These are phyloP conservation scores for Clarias magur DNA, from an alignment of 2,113 vertebrate species.

Conservation along the genomic window DNA sequence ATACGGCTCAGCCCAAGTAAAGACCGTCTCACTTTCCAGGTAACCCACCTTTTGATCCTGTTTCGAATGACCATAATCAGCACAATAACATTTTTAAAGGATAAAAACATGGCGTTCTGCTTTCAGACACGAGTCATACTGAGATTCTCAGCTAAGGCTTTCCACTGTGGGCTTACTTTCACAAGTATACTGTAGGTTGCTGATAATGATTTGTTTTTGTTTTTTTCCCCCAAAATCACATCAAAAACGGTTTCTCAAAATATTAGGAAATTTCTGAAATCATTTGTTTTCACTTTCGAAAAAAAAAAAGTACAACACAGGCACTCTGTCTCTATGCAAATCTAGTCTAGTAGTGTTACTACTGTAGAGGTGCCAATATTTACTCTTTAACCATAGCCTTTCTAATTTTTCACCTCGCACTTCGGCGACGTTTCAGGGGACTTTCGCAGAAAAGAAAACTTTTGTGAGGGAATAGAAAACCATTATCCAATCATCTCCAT, in stretches of 20 bases:
- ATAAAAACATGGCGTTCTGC: slow-evolving; percentile 9
- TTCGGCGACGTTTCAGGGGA: background rate
- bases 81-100: background rate
- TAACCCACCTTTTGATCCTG: slow-evolving; percentile 52
- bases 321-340: no score
- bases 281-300: background rate
- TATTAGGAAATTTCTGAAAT: background rate
- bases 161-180: slow-evolving; percentile 20
- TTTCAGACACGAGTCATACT: background rate
- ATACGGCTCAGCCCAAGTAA: slow-evolving; percentile 91
- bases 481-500: background rate
- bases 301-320: background rate
- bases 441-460: background rate
- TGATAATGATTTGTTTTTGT: background rate
- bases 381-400: background rate
- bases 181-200: background rate
- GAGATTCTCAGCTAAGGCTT: background rate
- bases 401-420: background rate
- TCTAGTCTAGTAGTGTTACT: background rate
- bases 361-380: background rate
- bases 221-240: slow-evolving; percentile 2
- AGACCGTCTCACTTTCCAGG: slow-evolving; percentile 92
- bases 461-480: background rate
- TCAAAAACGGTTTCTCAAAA: background rate
- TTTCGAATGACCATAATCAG: background rate